Evolutionary conservation across 2,888 invertebrate species (phyloP), one percentile per base, ranked within the genome.

Genomic region (Calameuta pallipes): DNA sequence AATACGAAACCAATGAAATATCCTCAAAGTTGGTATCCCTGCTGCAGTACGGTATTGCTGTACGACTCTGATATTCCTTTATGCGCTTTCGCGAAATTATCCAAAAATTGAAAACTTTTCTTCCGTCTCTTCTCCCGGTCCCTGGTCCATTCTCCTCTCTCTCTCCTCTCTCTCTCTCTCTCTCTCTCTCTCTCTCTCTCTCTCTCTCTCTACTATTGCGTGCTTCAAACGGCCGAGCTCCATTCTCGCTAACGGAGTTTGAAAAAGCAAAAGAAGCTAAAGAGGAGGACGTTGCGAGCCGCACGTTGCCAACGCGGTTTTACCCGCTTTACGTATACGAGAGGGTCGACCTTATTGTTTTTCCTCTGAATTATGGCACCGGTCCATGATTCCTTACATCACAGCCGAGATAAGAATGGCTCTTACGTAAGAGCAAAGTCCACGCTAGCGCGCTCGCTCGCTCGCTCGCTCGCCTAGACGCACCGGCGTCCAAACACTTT

Each of bases 371-470:
- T 83, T 83, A 84, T 83, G 84, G 83, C 84, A 84, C 77, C 75
- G 82, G 82, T 84, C 84, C 84, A 83, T 80, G 81, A 83, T 80
- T 80, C 81, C 82, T 82, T 81, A 82, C 82, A 79, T 80, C 83
- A 82, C 79, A 78, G 78, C 78, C 81, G 75, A 73, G 78, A 73
- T 71, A 80, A 79, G 78, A 81, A 82, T 79, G 81, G 77, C 78
- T 76, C 77, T 82, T 80, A 80, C 81, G 81, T 79, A 82, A 83
- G 80, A 80, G 37, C 74, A 75, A 75, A 73, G 70, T 23, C 34
- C 73, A 34, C 74, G 74, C 33, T 75, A n/a, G 30, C 74, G 70
- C 75, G 23, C 68, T 77, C 70, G 69, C 77, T 83, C 68, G 69
- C 77, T 33, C 75, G 15, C 41, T 77, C 75, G 15, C 68, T 77